phyloP scores from a whole-genome alignment of 2,797 vertebrate genomes.

The Sebastes vulpes region DNA sequence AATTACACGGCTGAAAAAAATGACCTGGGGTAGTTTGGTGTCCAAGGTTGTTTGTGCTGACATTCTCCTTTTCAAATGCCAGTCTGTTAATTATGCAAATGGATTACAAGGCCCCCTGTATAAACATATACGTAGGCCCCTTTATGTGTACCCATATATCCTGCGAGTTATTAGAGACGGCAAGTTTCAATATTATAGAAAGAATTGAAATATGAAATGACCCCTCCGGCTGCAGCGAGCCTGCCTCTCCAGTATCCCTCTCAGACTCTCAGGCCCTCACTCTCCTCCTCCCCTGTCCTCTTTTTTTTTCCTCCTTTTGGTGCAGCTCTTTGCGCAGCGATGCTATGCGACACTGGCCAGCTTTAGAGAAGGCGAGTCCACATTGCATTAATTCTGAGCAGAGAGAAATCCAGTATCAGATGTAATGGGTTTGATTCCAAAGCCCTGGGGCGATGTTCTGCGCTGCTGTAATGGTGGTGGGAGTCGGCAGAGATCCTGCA shows the following conservation, averaged over 20 bases:
- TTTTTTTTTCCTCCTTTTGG: conserved; percentile 35
- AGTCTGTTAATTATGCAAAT: conserved; percentile 84
- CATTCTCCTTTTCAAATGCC: conserved; percentile 82
- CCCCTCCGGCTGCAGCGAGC: conserved; percentile 52
- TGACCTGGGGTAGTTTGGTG: conserved; percentile 74
- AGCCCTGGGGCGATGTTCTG: conserved; percentile 65
- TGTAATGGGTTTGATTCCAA: conserved; percentile 81
- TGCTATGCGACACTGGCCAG: conserved; percentile 74
- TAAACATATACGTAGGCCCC: conserved; percentile 53
- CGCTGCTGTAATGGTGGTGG: conserved; percentile 70
- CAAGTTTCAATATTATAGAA: conserved; percentile 45
- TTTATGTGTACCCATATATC: conserved; percentile 55
- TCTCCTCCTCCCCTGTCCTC: conserved; percentile 63
- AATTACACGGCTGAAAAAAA: conserved; percentile 80
- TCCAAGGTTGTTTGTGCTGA: conserved; percentile 80
- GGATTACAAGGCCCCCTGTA: conserved; percentile 48
- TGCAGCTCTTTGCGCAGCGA: conserved; percentile 72
- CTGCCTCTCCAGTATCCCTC: conserved; percentile 47
- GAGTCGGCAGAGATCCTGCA: conserved; percentile 66
- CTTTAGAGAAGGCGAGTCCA: conserved; percentile 70
- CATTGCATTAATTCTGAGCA: conserved; percentile 77
- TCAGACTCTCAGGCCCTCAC: conserved; percentile 52
- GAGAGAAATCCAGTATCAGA: conserved; percentile 78
- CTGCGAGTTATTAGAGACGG: conserved; percentile 48
- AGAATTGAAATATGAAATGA: conserved; percentile 67